Conservation (phyloP, 2,888 invertebrate genomes). For the Lepidocyrtinus sp. region DNA sequence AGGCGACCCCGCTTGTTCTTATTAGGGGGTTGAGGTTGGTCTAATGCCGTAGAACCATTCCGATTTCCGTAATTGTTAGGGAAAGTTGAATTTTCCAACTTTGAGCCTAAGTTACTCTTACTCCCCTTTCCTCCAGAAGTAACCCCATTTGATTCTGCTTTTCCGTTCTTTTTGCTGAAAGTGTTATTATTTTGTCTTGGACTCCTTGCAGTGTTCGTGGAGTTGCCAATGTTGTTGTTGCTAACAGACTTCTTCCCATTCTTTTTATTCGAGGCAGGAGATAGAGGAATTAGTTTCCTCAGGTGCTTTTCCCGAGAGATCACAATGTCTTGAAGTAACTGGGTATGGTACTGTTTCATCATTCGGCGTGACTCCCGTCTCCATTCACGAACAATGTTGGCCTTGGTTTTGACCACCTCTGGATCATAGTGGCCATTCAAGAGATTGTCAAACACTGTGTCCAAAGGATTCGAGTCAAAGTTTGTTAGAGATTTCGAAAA, state of each 20-base stretch:
- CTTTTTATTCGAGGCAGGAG: constrained; percentile 16
- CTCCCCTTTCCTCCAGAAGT: too few species aligned
- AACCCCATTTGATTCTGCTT: not conserved
- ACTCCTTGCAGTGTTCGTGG: not conserved
- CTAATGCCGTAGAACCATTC: too few species aligned
- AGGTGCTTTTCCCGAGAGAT: constrained; percentile 76
- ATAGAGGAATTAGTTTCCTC: constrained; percentile 24
- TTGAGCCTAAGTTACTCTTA: too few species aligned
- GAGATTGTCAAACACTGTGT: constrained; percentile 74
- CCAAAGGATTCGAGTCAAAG: constrained; percentile 73
- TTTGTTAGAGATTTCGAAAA: constrained; percentile 58
- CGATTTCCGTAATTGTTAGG: too few species aligned
- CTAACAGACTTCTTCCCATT: constrained; percentile 5
- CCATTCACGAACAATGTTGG: constrained; percentile 71
- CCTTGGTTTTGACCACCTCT: constrained; percentile 63
- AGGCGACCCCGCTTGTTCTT: constrained; percentile 34
- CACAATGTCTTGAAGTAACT: constrained; percentile 82
- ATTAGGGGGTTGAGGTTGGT: constrained; percentile 22
- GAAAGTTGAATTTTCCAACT: too few species aligned
- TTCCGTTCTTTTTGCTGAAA: constrained; percentile 30
- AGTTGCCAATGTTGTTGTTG: constrained; percentile 21
- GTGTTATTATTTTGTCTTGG: too few species aligned
- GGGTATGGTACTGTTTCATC: constrained; percentile 74
- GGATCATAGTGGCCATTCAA: constrained; percentile 82
- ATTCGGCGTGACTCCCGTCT: constrained; percentile 71